Evolutionary conservation across 2,888 invertebrate species (phyloP), one percentile per base, ranked within the genome.

Genomic region (Amblyjoppa proteus): DNA sequence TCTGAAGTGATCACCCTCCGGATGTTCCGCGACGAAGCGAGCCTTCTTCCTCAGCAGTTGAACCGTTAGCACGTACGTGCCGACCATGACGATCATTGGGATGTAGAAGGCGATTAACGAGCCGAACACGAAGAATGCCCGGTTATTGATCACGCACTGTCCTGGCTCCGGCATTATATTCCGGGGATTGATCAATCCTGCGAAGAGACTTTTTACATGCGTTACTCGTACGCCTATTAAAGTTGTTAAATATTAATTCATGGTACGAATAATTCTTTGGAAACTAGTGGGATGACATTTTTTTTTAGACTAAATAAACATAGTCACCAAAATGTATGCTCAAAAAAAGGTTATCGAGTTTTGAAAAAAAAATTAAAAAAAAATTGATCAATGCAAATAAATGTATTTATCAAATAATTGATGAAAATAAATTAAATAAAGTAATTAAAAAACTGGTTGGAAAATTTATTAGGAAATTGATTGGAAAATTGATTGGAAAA

Each of bases 21-120:
- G 95, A 92, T 96, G 95, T 87, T 96, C 96, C 58, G 95, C 97
- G 0, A 96, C 97, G 89, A 97, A 95, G 87, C 96, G 95, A 0
- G 97, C 97, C 91, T 97, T 97, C 87, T 97, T 96, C 90, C 97
- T 96, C 89, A 99, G 95, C 88, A 99, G 95, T 88, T 97, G 97
- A 41, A 99, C 98, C 0, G 99, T 99, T 84, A 98, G 95, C 0
- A 97, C 97, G 93, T 98, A 99, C 0, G 98, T 98, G 81, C 98
- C 96, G 86, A 98, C 97, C 99, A 99, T 99, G 90, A 98, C 97
- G 88, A 98, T 95, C 97, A 99, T 98, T 5, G 99, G 99, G 88
- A 99, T 97, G 95, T 99, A 98, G 95, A 99, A 99, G 51, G 99
- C 98, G 81, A 98, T 97, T 92, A 98, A 95, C 0, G 98, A 99